phyloP scores from a whole-genome alignment of 2,888 invertebrate genomes.

The Byasa hedistus region DNA sequence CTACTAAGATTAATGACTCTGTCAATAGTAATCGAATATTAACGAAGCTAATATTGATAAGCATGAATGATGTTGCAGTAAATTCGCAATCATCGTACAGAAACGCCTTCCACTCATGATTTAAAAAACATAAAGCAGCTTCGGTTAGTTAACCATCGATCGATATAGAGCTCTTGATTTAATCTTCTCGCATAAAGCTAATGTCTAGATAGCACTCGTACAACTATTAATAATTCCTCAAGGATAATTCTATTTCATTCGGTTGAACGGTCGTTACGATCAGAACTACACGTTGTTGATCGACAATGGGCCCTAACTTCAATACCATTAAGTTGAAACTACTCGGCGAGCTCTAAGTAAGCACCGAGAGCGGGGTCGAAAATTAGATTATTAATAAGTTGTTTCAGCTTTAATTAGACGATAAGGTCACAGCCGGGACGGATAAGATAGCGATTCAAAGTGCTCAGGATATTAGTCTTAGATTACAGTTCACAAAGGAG shows the following conservation, averaged over 20 bases:
- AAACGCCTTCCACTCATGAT: no score
- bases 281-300: neutral
- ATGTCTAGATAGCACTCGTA: conserved; percentile 50
- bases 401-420: conserved; percentile 18
- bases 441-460: neutral
- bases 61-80: no score
- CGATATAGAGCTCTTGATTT: conserved; percentile 62
- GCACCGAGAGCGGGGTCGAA: conserved; percentile 5
- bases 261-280: conserved; percentile 29
- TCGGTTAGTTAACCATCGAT: conserved; percentile 54
- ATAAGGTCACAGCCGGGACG: conserved; percentile 5
- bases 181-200: conserved; percentile 56
- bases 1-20: no score
- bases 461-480: neutral
- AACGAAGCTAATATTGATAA: no score
- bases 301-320: conserved; percentile 7
- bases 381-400: conserved; percentile 17
- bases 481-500: neutral
- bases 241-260: conserved; percentile 55
- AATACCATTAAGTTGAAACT: neutral
- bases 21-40: no score
- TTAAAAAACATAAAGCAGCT: no score
- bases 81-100: no score
- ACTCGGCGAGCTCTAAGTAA: neutral
- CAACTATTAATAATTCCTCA: conserved; percentile 55